Base-by-base conservation (phyloP, 2,888 invertebrate species). In the Athripsodes cinereus region DNA sequence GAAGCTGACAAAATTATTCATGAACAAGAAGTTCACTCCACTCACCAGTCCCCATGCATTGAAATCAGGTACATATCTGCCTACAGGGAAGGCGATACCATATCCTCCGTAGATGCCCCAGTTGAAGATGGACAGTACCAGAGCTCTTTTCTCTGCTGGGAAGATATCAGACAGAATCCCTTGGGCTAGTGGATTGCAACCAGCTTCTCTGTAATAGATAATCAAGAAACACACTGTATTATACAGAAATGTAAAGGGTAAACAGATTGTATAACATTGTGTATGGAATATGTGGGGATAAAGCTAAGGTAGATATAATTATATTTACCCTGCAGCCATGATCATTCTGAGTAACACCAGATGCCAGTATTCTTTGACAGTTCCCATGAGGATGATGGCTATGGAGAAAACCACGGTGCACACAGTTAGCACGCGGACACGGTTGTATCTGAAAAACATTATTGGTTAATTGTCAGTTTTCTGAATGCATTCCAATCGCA, bases 71-170 rank as follows among this genome's bases (percentile, higher is more conserved):
- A 92, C 81, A 67, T 93, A 93, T 65, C 93, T 83, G 0, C 95
- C 95, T 2, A 95, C 87, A 0, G 95, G 94, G 70, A 94, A 95
- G 0, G 94, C 92, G 64, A 95, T 86, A 49, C 94, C 94, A 67
- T 94, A 95, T 2, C 95, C 95, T 31, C 94, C 92, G 69, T 95
- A 96, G 65, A 95, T 94, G 11, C 96, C 95, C 94, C 94, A 95
- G 73, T 95, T 95, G 78, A 95, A 95, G 62, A 96, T 85, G 1
- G 94, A 92, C 81, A 95, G 86, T 13, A 94, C 95, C 47, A 94
- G 73, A 1, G 92, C 95, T 57, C 95, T 81, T 68, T 92, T 88
- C 62, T 84, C 80, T 69, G 90, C 90, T 0, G 87, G 84, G 69
- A 91, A 90, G 67, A 90, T 82, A 68, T 92, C 91, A 0, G 90